Base-by-base conservation (phyloP, 2,113 vertebrate genomes). In the Camelus dromedarius region DNA sequence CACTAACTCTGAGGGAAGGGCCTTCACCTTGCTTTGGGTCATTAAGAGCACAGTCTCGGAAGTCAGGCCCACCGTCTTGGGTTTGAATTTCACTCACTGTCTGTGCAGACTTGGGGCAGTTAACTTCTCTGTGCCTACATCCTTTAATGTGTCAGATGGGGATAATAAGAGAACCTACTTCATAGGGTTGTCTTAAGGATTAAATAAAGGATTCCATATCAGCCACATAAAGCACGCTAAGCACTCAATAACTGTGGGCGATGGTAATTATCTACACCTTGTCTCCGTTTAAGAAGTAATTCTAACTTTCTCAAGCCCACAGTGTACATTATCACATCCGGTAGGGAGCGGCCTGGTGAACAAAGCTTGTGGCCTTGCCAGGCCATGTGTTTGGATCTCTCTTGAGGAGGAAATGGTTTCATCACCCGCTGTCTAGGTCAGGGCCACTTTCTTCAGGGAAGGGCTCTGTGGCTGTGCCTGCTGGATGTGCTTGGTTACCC, bases 361-460 rank as follows among this genome's bases (percentile, higher is more conserved):
- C 96, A 97, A 96, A 96, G 94, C 64, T 67, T 62, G 73, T 88
- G 96, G 26, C 77, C 67, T 91, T 93, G 93, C 97, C 97, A 94
- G 84, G 88, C 60, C 87, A 56, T 30, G 69, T 14, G 50, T 75
- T 70, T 32, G 14, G 76, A 83, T 32, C 28, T 75, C 50, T 94
- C 70, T 35, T 52, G 52, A 83, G 90, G 76, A 96, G 95, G 96
- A 97, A 96, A 89, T 86, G 77, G 95, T 97, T 97, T 97, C 93
- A 93, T 96, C 94, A 97, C 64, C 48, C 16, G 28, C 67, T 94
- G 72, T 89, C 95, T 96, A 76, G 86, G 96, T 89, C 94, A 75
- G 62, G 56, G 73, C 77, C 93, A 94, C 96, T 97, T 97, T 97
- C 97, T 97, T 95, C 72, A 75, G 94, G 92, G 91, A 79, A 93